Evolutionary conservation across 2,888 invertebrate species (phyloP).

Genomic region (Lochmaea capreae): DNA sequence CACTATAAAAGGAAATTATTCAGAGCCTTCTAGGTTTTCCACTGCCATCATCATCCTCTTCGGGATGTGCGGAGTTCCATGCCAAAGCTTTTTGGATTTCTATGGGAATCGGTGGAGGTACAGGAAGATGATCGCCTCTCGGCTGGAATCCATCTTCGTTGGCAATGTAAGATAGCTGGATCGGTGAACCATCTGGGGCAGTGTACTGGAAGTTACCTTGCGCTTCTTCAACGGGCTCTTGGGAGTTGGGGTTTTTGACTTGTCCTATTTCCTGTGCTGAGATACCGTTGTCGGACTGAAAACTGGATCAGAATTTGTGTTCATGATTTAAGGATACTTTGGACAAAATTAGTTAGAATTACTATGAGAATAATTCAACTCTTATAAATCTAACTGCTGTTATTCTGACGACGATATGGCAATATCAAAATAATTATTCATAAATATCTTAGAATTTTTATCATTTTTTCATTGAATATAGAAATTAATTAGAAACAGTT

Average conservation of each 20-base stretch:
- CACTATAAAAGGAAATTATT: background rate
- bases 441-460: too few relatives aligned
- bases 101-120: conserved; percentile 75
- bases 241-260: conserved; percentile 65
- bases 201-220: conserved; percentile 70
- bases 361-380: too few relatives aligned
- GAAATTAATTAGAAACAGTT: too few relatives aligned
- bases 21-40: conserved; percentile 25
- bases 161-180: conserved; percentile 72
- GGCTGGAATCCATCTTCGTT: conserved; percentile 79
- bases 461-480: too few relatives aligned
- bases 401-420: too few relatives aligned
- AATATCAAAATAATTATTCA: too few relatives aligned
- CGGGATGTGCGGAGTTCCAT: conserved; percentile 74
- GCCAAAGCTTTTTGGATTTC: conserved; percentile 75
- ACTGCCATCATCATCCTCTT: conserved; percentile 57
- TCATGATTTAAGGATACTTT: background rate
- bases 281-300: conserved; percentile 71
- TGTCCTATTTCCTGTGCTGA: conserved; percentile 62
- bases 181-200: conserved; percentile 73
- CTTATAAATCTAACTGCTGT: too few relatives aligned
- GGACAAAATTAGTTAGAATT: background rate
- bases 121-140: conserved; percentile 69
- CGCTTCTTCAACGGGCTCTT: conserved; percentile 65
- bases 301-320: conserved; percentile 50